Evolutionary conservation across 2,113 vertebrate species (phyloP).

Genomic region (Melanotaenia duboulayi): DNA sequence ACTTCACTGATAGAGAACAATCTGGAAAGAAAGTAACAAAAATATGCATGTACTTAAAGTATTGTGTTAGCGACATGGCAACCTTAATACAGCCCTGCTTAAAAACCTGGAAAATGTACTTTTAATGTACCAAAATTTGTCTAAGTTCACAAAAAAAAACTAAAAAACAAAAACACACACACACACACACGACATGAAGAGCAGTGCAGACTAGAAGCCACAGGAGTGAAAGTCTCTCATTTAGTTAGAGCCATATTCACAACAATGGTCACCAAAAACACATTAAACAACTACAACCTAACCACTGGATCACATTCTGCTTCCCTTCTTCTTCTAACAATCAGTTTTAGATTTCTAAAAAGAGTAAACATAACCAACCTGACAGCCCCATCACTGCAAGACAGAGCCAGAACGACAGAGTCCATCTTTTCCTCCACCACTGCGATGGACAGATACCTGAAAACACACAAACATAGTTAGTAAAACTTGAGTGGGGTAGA

Average conservation of each 20-base stretch:
- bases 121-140: too few relatives aligned
- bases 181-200: too few relatives aligned
- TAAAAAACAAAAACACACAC: too few relatives aligned
- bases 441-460: slow-evolving; percentile 91
- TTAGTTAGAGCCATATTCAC: too few relatives aligned
- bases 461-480: slow-evolving; percentile 15
- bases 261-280: too few relatives aligned
- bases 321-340: not conserved
- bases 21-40: slow-evolving; percentile 68
- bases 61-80: too few relatives aligned
- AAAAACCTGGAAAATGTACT: not conserved
- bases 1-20: slow-evolving; percentile 87
- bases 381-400: slow-evolving; percentile 93
- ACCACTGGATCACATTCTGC: too few relatives aligned
- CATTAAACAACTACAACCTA: too few relatives aligned
- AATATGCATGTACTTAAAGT: not conserved
- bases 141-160: too few relatives aligned
- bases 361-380: slow-evolving; percentile 82
- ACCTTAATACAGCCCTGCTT: too few relatives aligned
- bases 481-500: not conserved
- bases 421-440: slow-evolving; percentile 73
- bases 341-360: not conserved
- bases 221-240: too few relatives aligned
- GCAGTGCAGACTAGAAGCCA: too few relatives aligned
- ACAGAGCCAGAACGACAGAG: slow-evolving; percentile 83